Percentiles rank a stretch among this genome's conserved stretches.
phyloP scores from a whole-genome alignment of 1,140 invertebrate species.

The Brachionus rotundiformis region DNA sequence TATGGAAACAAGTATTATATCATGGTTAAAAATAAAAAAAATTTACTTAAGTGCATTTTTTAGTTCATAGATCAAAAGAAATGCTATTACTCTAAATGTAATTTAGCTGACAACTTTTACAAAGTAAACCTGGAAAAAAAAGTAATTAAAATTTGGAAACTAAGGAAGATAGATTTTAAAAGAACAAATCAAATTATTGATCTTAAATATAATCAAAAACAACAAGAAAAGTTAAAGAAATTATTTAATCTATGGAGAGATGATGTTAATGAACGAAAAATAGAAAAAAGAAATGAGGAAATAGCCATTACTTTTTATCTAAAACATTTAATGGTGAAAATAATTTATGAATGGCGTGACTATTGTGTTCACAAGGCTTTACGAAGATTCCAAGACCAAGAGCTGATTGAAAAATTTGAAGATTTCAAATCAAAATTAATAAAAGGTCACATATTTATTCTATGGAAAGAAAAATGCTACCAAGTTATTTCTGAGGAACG shows the following conservation, averaged over 20 bases:
- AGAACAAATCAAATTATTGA: constrained; percentile 18
- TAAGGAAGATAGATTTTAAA: constrained; percentile 9
- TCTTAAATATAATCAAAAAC: neutral
- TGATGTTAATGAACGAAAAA: neutral
- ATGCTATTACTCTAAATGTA: neutral
- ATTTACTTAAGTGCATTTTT: neutral
- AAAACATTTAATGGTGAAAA: constrained; percentile 28
- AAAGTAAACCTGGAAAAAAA: neutral
- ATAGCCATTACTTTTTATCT: constrained; percentile 23
- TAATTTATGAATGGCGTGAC: constrained; percentile 23
- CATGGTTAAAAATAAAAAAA: neutral
- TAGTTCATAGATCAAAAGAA: constrained; percentile 15
- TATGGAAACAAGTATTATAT: neutral
- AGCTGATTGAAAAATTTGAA: neutral
- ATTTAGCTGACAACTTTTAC: constrained; percentile 11
- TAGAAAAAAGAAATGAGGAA: constrained; percentile 34
- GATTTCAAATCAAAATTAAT: neutral
- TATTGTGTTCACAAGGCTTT: neutral
- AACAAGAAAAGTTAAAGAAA: neutral
- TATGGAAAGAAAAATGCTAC: neutral
- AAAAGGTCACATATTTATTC: neutral
- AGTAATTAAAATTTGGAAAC: neutral
- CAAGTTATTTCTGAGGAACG: constrained; percentile 9
- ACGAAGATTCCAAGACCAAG: neutral
- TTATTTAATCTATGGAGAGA: neutral